Evolutionary conservation across 2,797 vertebrate genomes (phyloP).

Genomic region (Tragelaphus oryx): DNA sequence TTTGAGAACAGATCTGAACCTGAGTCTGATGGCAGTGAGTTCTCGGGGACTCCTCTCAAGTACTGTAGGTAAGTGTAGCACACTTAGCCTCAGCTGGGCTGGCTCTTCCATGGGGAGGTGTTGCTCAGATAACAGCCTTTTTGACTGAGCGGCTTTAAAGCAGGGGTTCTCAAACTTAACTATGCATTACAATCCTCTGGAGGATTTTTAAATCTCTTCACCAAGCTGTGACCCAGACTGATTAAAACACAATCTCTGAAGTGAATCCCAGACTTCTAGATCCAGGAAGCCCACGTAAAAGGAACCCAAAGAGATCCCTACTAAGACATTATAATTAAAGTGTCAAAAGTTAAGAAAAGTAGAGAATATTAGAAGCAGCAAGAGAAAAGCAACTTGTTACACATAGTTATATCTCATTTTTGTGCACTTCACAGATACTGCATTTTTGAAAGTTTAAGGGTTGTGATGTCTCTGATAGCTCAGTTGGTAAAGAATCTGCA

Average conservation of each 20-base stretch:
- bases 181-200: neutral
- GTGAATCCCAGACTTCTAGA: neutral
- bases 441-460: neutral
- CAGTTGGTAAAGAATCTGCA: neutral
- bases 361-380: neutral
- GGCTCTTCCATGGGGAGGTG: neutral
- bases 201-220: neutral
- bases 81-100: neutral
- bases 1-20: conserved; percentile 91
- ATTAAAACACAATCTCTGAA: neutral
- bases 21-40: conserved; percentile 87
- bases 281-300: neutral
- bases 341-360: neutral
- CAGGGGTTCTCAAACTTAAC: neutral
- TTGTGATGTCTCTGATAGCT: neutral
- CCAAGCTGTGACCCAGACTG: neutral
- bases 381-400: neutral
- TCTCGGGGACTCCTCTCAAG: conserved; percentile 87
- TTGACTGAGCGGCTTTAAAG: neutral
- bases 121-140: neutral
- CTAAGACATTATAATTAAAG: neutral
- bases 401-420: neutral
- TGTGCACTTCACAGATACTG: neutral
- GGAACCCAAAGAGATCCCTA: neutral
- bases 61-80: conserved; percentile 89